Percentiles rank a stretch among this genome's conserved stretches.
Conservation (phyloP, 2,113 vertebrate species). For the Trinectes maculatus region DNA sequence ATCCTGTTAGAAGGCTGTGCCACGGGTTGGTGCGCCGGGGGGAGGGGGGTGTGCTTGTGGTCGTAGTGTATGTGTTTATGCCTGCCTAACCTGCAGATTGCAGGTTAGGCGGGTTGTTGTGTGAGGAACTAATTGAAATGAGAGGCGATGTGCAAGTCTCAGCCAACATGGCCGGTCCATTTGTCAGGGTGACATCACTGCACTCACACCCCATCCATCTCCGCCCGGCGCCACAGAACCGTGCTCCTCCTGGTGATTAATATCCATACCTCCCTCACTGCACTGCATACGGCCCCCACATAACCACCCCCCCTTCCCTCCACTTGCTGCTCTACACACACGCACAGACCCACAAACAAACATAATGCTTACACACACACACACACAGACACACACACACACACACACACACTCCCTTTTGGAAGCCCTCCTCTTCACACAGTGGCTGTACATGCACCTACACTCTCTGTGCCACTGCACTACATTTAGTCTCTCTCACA, state of each 20-base stretch:
- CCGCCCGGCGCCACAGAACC: conserved; percentile 69
- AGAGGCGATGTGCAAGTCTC: conserved; percentile 86
- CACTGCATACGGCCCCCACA: conserved; percentile 46
- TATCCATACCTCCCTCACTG: conserved; percentile 78
- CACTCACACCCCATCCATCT: conserved; percentile 86
- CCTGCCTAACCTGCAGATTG: conserved; percentile 67
- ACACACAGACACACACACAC: conserved; percentile 41
- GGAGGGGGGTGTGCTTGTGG: conserved; percentile 41
- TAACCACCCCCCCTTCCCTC: conserved; percentile 8
- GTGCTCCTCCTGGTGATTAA: conserved; percentile 83
- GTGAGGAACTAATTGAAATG: conserved; percentile 87
- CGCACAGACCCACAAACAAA: conserved; percentile 62
- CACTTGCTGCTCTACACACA: conserved; percentile 35
- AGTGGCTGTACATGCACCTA: conserved; percentile 33
- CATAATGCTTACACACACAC: no score
- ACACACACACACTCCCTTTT: conserved; percentile 51
- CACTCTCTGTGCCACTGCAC: conserved; percentile 22
- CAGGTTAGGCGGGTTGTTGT: conserved; percentile 65
- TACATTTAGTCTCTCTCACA: conserved; percentile 47
- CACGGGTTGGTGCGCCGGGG: conserved; percentile 35
- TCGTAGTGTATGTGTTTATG: conserved; percentile 59
- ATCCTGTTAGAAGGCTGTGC: conserved; percentile 59
- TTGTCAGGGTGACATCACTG: conserved; percentile 88
- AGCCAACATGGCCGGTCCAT: conserved; percentile 82
- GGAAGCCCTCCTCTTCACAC: conserved; percentile 48